These are phyloP conservation scores for Hylaeus volcanicus DNA, from an alignment of 1,140 invertebrate genomes.

Conservation along the genomic window DNA sequence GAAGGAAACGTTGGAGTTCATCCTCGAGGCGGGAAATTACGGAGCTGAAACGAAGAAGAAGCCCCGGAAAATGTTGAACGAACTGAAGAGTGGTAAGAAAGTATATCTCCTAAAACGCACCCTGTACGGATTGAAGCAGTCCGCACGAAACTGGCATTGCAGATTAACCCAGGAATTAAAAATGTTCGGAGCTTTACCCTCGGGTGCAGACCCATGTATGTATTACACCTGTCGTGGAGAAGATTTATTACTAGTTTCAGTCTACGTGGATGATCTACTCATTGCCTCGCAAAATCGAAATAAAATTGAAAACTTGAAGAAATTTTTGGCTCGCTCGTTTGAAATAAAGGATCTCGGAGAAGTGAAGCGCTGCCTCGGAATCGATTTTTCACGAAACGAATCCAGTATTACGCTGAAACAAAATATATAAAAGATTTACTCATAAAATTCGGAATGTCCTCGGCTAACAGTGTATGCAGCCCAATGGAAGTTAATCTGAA, in stretches of 20 bases:
- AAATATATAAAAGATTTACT: conserved; percentile 15
- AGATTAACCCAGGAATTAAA: neutral
- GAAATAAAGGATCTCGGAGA: neutral
- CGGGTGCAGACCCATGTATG: neutral
- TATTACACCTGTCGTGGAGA: conserved; percentile 9
- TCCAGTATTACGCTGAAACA: neutral
- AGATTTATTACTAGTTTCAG: neutral
- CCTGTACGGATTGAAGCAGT: conserved; percentile 16
- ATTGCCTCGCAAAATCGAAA: neutral
- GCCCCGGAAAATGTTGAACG: neutral
- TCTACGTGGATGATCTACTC: neutral
- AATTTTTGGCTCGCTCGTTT: neutral
- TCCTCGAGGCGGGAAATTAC: neutral
- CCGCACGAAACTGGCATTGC: conserved; percentile 15
- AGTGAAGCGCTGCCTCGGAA: conserved; percentile 9
- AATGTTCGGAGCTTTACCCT: neutral
- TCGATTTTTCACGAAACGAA: neutral
- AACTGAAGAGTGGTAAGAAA: neutral
- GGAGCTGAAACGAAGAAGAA: neutral
- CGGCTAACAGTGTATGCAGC: conserved; percentile 5
- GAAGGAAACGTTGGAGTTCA: neutral
- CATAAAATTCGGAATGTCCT: conserved; percentile 9
- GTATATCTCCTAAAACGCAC: conserved; percentile 2
- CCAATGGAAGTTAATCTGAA: conserved; percentile 8
- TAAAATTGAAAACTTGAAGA: neutral